A percentile compares a stretch with the other conserved stretches of the same genome.
phyloP scores from a whole-genome alignment of 2,888 invertebrate genomes.

The Melanophora roralis region DNA sequence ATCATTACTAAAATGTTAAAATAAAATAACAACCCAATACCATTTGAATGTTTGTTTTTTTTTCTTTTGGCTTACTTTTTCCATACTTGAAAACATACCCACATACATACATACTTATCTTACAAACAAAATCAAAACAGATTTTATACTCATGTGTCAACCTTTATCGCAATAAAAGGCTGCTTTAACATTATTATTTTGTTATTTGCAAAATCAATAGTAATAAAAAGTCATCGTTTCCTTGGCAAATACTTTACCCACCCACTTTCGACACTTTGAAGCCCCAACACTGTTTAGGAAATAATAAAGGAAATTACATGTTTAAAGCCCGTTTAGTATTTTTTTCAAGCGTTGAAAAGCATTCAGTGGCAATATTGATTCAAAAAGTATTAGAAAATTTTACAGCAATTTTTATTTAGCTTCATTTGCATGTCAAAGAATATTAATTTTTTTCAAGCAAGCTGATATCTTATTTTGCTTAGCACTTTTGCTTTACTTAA shows the following conservation, averaged over 20 bases:
- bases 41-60: constrained; percentile 37
- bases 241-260: constrained; percentile 6
- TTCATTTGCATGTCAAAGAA: background rate
- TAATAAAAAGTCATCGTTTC: constrained; percentile 34
- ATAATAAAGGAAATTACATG: constrained; percentile 18
- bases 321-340: constrained; percentile 21
- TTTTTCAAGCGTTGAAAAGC: background rate
- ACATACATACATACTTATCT: constrained; percentile 8
- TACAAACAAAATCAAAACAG: background rate
- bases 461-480: background rate
- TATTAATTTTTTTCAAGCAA: constrained; percentile 1
- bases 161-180: constrained; percentile 22
- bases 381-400: constrained; percentile 25
- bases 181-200: constrained; percentile 10
- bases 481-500: background rate
- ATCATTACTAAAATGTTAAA: constrained; percentile 49
- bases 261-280: background rate
- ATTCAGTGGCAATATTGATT: constrained; percentile 20
- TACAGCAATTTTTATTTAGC: background rate
- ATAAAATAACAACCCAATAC: constrained; percentile 56
- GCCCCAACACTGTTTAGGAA: constrained; percentile 6
- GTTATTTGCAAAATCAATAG: constrained; percentile 34
- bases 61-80: background rate
- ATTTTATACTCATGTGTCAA: background rate
- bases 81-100: background rate